Evolutionary conservation across 2,797 vertebrate species (phyloP).

Genomic region (Brachymystax lenok): DNA sequence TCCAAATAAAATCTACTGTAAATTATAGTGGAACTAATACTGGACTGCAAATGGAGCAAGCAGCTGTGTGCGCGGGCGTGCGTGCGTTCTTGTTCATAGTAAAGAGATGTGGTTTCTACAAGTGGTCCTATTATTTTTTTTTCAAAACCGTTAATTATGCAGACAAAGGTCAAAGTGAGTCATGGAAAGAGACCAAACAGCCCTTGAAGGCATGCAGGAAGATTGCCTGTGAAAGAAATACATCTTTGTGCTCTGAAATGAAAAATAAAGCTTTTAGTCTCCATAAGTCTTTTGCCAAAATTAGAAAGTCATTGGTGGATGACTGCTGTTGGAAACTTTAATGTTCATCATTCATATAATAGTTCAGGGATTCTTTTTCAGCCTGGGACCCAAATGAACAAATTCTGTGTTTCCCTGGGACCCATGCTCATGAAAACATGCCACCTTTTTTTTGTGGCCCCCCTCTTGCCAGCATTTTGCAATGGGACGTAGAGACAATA

Average conservation of each 20-base stretch:
- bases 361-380: background rate
- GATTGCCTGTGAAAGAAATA: constrained; percentile 5
- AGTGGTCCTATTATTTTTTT: background rate
- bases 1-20: background rate
- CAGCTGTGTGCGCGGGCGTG: background rate
- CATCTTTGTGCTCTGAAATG: constrained; percentile 9
- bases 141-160: background rate
- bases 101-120: background rate
- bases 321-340: background rate
- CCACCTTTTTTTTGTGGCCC: no score
- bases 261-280: constrained; percentile 28
- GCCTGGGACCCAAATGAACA: no score
- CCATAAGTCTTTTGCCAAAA: constrained; percentile 15
- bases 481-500: no score
- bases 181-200: background rate
- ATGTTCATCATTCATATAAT: background rate
- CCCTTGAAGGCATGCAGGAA: background rate
- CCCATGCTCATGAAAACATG: no score
- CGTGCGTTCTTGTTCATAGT: background rate
- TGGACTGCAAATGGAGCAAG: background rate
- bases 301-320: constrained; percentile 12
- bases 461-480: no score
- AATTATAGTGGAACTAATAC: background rate
- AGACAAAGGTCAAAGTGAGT: background rate
- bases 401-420: no score